These are phyloP conservation scores for Hiodon alosoides DNA, from an alignment of 2,113 vertebrate genomes.

Conservation along the genomic window DNA sequence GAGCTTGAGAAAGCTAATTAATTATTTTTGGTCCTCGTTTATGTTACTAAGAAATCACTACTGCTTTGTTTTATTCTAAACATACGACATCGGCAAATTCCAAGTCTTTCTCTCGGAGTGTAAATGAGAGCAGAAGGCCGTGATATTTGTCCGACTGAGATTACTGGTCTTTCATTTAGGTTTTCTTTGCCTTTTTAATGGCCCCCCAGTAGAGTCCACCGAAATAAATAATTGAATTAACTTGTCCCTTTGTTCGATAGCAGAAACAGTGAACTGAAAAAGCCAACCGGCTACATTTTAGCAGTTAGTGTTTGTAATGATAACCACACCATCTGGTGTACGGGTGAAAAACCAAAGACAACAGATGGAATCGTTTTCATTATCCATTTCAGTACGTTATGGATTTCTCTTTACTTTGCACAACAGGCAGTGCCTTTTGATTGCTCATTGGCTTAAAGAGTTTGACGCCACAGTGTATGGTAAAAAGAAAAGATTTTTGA, in stretches of 20 bases:
- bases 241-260: slow-evolving; percentile 48
- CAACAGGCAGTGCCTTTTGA: slow-evolving; percentile 42
- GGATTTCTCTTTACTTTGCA: slow-evolving; percentile 58
- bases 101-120: background rate
- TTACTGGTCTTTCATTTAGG: slow-evolving; percentile 24
- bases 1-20: too few relatives aligned
- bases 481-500: too few relatives aligned
- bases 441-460: slow-evolving; percentile 39
- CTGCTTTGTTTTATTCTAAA: background rate
- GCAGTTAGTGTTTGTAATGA: slow-evolving; percentile 61
- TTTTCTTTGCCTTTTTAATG: slow-evolving; percentile 37
- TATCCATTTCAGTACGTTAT: slow-evolving; percentile 70
- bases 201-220: slow-evolving; percentile 41
- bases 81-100: background rate
- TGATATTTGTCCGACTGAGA: slow-evolving; percentile 15
- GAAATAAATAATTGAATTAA: slow-evolving; percentile 50
- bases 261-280: slow-evolving; percentile 34
- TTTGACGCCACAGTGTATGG: slow-evolving; percentile 6
- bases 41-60: background rate
- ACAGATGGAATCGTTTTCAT: slow-evolving; percentile 73
- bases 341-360: slow-evolving; percentile 53
- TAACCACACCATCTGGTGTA: slow-evolving; percentile 61
- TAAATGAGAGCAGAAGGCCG: slow-evolving; percentile 11
- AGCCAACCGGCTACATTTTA: slow-evolving; percentile 54
- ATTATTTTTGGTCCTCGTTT: background rate